These are phyloP conservation scores for Tineola bisselliella DNA, from an alignment of 2,888 invertebrate genomes.

Conservation along the genomic window DNA sequence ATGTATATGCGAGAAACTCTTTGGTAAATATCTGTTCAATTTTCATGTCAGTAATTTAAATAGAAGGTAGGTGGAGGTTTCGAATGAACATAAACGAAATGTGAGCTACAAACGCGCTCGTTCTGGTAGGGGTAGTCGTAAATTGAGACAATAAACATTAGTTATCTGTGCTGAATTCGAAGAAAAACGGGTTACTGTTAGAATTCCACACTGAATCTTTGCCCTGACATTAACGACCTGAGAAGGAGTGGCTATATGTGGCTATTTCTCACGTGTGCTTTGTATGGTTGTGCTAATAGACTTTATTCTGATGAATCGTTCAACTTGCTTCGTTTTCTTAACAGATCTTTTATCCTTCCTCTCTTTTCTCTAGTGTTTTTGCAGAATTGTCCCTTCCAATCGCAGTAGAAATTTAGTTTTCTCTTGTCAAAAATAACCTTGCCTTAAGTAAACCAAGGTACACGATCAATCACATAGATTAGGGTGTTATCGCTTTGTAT, in stretches of 20 bases:
- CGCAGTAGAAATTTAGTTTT: neutral
- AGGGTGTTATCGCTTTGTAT: neutral
- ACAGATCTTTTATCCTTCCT: too few species aligned
- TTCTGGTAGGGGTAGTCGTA: conserved; percentile 2
- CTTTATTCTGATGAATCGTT: neutral
- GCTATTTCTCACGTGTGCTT: conserved; percentile 3
- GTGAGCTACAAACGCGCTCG: neutral
- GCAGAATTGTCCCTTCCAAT: too few species aligned
- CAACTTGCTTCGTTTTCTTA: neutral
- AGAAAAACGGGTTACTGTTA: conserved; percentile 9
- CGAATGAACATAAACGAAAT: neutral
- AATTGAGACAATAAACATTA: conserved; percentile 14
- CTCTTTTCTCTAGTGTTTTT: too few species aligned
- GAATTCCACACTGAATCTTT: conserved; percentile 8
- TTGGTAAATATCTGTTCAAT: neutral
- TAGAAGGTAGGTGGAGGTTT: neutral
- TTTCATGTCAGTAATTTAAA: neutral
- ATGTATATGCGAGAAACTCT: neutral
- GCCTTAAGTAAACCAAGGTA: neutral
- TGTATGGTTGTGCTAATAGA: neutral
- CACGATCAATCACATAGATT: neutral
- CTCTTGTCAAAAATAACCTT: neutral
- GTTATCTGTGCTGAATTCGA: conserved; percentile 14
- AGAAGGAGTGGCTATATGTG: conserved; percentile 4
- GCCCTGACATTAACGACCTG: conserved; percentile 11